These are phyloP conservation scores for Ischnus inquisitorius DNA, from an alignment of 2,888 invertebrate species.

Conservation along the genomic window DNA sequence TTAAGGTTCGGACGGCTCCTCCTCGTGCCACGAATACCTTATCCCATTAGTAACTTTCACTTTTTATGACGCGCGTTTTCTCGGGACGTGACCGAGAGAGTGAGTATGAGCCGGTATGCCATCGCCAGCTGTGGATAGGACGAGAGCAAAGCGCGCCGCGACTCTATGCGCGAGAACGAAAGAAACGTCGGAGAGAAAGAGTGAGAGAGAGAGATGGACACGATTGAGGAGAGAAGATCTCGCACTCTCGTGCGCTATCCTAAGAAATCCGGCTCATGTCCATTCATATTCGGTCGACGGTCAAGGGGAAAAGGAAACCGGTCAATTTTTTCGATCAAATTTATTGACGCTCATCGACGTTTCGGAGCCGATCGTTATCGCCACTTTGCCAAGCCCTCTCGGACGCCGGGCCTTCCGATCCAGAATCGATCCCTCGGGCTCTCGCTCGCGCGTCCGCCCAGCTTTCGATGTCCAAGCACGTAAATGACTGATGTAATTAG, in stretches of 20 bases:
- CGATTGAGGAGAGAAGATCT: conserved; percentile 33
- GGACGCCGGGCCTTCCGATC: neutral
- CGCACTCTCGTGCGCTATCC: conserved; percentile 39
- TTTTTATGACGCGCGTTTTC: conserved; percentile 72
- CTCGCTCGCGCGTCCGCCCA: conserved; percentile 7
- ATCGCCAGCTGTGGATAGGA: conserved; percentile 22
- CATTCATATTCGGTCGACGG: conserved; percentile 41
- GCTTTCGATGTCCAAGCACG: conserved; percentile 5
- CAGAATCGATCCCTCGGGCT: conserved; percentile 44
- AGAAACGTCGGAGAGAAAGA: neutral
- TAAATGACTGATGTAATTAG: conserved; percentile 42
- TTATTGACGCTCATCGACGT: conserved; percentile 57
- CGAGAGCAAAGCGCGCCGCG: neutral
- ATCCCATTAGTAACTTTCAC: conserved; percentile 74
- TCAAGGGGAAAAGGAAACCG: conserved; percentile 27
- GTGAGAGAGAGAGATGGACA: conserved; percentile 46
- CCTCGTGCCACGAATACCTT: conserved; percentile 72
- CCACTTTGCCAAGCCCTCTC: neutral
- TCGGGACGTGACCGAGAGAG: conserved; percentile 62
- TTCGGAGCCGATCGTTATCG: conserved; percentile 52
- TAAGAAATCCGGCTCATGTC: conserved; percentile 57
- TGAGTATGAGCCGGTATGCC: conserved; percentile 9
- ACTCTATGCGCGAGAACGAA: conserved; percentile 21
- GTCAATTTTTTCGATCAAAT: conserved; percentile 51
- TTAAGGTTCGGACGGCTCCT: conserved; percentile 53